These are phyloP conservation scores for Eilema sororculum DNA, from an alignment of 2,888 invertebrate genomes.

Conservation along the genomic window DNA sequence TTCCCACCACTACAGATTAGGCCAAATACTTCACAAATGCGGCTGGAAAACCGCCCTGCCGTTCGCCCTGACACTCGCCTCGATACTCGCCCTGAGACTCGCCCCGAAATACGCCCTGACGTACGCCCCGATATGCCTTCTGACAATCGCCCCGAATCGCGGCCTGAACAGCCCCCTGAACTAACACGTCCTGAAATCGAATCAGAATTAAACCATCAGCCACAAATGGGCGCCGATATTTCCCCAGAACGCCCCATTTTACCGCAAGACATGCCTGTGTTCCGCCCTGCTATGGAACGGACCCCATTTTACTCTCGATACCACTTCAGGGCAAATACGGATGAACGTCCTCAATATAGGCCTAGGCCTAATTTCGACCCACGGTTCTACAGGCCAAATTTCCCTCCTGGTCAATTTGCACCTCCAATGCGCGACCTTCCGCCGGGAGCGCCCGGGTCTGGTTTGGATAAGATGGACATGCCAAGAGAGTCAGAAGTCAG, in stretches of 20 bases:
- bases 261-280: slow-evolving; percentile 54
- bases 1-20: slow-evolving; percentile 65
- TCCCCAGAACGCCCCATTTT: slow-evolving; percentile 61
- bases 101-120: slow-evolving; percentile 37
- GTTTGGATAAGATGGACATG: slow-evolving; percentile 36
- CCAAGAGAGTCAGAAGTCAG: slow-evolving; percentile 73
- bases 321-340: slow-evolving; percentile 59
- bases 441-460: slow-evolving; percentile 47
- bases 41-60: slow-evolving; percentile 28
- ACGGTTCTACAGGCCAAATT: slow-evolving; percentile 61
- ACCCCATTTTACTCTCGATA: slow-evolving; percentile 54
- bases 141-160: slow-evolving; percentile 39
- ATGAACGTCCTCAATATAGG: slow-evolving; percentile 55
- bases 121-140: slow-evolving; percentile 44
- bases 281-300: slow-evolving; percentile 53
- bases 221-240: slow-evolving; percentile 56
- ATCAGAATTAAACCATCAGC: slow-evolving; percentile 29
- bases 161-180: slow-evolving; percentile 38
- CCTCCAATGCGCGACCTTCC: slow-evolving; percentile 65
- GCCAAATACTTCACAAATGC: slow-evolving; percentile 53
- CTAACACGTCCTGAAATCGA: slow-evolving; percentile 31
- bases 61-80: slow-evolving; percentile 27
- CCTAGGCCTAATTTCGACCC: slow-evolving; percentile 61
- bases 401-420: slow-evolving; percentile 59
- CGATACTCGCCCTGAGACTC: slow-evolving; percentile 23